These are phyloP conservation scores for Cnemophilus loriae DNA, from an alignment of 2,113 vertebrate genomes.

Conservation along the genomic window DNA sequence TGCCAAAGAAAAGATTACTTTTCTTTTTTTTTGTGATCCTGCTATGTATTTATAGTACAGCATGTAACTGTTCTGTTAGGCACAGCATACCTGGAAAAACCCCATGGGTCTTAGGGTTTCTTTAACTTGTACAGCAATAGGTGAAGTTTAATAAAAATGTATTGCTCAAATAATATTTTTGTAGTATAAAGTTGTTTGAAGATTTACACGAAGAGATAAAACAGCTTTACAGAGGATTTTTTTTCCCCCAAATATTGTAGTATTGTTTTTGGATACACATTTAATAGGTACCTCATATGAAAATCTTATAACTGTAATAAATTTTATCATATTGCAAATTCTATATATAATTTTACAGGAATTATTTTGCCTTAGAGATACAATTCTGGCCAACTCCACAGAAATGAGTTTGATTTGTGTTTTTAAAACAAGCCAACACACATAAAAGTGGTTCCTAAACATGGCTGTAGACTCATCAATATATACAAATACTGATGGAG, in stretches of 20 bases:
- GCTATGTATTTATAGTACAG: not conserved
- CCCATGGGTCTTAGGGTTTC: not conserved
- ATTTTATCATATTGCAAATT: not conserved
- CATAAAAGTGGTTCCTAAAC: not conserved
- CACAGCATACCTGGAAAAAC: not conserved
- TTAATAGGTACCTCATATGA: not conserved
- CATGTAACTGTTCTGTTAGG: not conserved
- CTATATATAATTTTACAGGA: not conserved
- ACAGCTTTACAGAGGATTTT: not conserved
- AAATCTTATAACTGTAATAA: not conserved
- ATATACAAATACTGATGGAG: not conserved
- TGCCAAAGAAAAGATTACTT: slow-evolving; percentile 36
- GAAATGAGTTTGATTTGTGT: not conserved
- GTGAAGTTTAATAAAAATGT: not conserved
- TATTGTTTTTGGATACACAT: not conserved
- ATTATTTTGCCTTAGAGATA: not conserved
- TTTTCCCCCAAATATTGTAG: not conserved
- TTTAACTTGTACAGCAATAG: not conserved
- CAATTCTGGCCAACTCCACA: not conserved
- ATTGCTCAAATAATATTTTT: not conserved
- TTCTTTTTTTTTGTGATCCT: not conserved
- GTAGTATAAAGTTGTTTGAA: not conserved
- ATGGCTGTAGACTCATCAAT: not conserved
- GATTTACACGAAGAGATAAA: not conserved
- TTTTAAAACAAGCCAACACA: not conserved